phyloP scores from a whole-genome alignment of 2,888 invertebrate species.

The Idaea dimidiata region DNA sequence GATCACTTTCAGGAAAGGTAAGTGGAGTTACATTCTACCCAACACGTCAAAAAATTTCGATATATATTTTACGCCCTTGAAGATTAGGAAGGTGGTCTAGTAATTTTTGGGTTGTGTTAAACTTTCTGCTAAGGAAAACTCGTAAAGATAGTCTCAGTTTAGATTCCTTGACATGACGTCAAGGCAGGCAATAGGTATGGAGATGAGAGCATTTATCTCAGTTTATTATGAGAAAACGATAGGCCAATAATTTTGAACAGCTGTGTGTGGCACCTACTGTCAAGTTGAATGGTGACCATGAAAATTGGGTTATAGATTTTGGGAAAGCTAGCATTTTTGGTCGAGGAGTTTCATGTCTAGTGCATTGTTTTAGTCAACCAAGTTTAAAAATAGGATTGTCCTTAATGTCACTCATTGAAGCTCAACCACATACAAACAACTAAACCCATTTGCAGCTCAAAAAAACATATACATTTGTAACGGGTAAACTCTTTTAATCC shows the following conservation, averaged over 20 bases:
- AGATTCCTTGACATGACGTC: slow-evolving; percentile 35
- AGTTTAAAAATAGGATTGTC: too few relatives aligned
- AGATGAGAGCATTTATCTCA: slow-evolving; percentile 21
- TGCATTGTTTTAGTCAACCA: too few relatives aligned
- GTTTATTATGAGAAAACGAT: slow-evolving; percentile 3
- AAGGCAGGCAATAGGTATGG: slow-evolving; percentile 42
- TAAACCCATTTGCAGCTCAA: too few relatives aligned
- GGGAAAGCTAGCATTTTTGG: too few relatives aligned
- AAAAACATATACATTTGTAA: too few relatives aligned
- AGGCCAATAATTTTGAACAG: neutral
- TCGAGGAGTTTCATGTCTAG: too few relatives aligned
- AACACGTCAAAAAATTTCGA: slow-evolving; percentile 38
- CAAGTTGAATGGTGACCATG: neutral
- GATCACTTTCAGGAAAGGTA: slow-evolving; percentile 39
- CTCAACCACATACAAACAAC: too few relatives aligned
- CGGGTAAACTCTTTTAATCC: too few relatives aligned
- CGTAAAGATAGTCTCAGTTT: slow-evolving; percentile 6
- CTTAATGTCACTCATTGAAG: too few relatives aligned
- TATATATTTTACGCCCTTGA: slow-evolving; percentile 57
- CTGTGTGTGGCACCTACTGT: neutral
- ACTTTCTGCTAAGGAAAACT: neutral
- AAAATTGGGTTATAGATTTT: too few relatives aligned
- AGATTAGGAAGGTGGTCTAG: slow-evolving; percentile 32
- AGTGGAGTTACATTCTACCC: slow-evolving; percentile 35
- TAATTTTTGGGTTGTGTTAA: slow-evolving; percentile 6